These are phyloP conservation scores for Parazoanthus darwini DNA, from an alignment of 92 coral and sea anemone species.

Conservation along the genomic window DNA sequence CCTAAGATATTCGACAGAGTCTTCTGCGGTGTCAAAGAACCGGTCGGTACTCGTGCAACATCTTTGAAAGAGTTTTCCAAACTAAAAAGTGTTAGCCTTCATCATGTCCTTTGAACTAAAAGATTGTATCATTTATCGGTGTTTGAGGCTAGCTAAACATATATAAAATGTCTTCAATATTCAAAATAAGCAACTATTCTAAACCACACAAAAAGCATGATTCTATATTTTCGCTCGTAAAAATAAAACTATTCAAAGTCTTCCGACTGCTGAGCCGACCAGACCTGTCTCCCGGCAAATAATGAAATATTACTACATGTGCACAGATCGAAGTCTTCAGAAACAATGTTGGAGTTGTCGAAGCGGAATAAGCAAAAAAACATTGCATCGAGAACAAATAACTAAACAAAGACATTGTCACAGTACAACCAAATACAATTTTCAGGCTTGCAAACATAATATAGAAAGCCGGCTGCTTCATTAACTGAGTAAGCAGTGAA, in stretches of 20 bases:
- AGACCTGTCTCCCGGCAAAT: not conserved
- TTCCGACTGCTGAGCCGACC: not conserved
- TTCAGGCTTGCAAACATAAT: not conserved
- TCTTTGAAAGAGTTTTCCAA: not conserved
- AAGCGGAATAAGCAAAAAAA: not conserved
- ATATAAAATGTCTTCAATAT: not conserved
- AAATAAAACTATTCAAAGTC: not conserved
- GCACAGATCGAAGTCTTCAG: not conserved
- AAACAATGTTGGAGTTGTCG: not conserved
- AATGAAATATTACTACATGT: not conserved
- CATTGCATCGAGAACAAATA: not conserved
- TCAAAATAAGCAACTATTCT: constrained; percentile 1
- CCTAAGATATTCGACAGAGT: not conserved
- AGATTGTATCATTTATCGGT: not conserved
- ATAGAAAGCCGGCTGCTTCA: not conserved
- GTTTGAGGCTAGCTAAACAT: not conserved
- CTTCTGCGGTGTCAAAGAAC: not conserved
- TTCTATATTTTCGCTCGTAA: not conserved
- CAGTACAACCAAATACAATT: not conserved
- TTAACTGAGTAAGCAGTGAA: not conserved
- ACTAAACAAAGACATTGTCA: not conserved
- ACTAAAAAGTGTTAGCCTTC: not conserved
- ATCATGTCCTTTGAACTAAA: too few relatives aligned
- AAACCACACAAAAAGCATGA: not conserved
- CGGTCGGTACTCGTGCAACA: not conserved